These are phyloP conservation scores for Jaculus jaculus DNA, from an alignment of 2,113 vertebrate species.

Conservation along the genomic window DNA sequence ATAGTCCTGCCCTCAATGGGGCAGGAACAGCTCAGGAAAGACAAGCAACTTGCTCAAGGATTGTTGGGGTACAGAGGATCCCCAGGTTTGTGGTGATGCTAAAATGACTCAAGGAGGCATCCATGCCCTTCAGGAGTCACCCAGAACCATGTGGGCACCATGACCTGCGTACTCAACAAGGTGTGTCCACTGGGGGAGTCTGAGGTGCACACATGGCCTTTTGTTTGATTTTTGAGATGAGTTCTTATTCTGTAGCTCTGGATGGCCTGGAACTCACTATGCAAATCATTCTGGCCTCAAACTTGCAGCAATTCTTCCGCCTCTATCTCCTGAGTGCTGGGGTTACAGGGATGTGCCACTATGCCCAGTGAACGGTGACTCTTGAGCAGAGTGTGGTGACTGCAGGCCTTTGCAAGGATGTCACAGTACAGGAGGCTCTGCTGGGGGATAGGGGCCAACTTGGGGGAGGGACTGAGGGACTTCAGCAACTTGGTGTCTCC, in stretches of 20 bases:
- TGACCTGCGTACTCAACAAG: fast-evolving
- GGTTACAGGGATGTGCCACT: not conserved
- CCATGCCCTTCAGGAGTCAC: fast-evolving
- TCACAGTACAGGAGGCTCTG: not conserved
- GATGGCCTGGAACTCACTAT: not conserved
- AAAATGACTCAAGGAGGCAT: not conserved
- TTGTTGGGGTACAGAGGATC: not conserved
- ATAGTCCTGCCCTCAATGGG: fast-evolving
- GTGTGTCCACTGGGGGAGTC: not conserved
- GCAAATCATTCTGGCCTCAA: not conserved
- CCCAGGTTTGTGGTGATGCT: too few relatives aligned
- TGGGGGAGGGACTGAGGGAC: too few relatives aligned
- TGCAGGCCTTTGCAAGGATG: not conserved
- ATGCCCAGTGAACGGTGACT: not conserved
- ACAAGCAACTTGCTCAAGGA: not conserved
- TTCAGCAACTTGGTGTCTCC: not conserved
- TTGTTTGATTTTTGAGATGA: not conserved
- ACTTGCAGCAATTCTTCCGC: not conserved
- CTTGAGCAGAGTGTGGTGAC: not conserved
- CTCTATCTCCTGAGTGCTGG: not conserved
- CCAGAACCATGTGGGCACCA: fast-evolving
- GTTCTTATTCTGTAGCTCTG: not conserved
- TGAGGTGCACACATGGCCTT: fast-evolving
- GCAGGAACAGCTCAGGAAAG: not conserved
- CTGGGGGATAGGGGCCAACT: fast-evolving